Evolutionary conservation across 2,797 vertebrate species (phyloP).

Genomic region (Aselliscus stoliczkanus): DNA sequence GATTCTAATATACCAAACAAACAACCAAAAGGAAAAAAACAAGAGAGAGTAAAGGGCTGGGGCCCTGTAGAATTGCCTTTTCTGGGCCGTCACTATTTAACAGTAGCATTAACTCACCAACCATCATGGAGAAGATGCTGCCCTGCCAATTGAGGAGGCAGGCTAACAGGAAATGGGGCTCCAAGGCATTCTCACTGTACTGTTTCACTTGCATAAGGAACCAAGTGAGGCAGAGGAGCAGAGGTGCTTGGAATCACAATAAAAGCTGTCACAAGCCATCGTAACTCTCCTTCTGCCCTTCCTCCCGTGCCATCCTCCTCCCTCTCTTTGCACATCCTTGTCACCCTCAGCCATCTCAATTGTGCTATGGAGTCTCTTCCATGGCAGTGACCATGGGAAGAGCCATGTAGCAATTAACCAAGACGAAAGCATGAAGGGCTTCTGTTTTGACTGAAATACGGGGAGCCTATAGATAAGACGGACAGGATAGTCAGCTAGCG

Average conservation of each 20-base stretch:
- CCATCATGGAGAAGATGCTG: not conserved
- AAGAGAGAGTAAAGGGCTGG: not conserved
- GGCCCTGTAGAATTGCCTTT: not conserved
- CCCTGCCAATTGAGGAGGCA: not conserved
- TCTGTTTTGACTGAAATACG: not conserved
- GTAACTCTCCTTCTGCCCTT: not conserved
- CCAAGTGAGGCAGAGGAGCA: conserved; percentile 24
- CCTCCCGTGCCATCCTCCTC: not conserved
- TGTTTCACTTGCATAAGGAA: conserved; percentile 34
- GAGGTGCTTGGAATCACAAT: not conserved
- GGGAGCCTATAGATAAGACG: not conserved
- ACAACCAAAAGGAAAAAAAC: not conserved
- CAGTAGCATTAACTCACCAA: conserved; percentile 15
- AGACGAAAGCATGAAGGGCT: not conserved
- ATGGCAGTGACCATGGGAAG: not conserved
- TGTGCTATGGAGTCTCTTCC: not conserved
- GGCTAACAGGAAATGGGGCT: not conserved
- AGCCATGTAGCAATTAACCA: not conserved
- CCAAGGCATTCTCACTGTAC: not conserved
- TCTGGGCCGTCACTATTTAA: not conserved
- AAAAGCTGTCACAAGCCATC: not conserved
- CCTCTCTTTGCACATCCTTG: not conserved
- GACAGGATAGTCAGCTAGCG: not conserved
- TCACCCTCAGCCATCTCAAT: not conserved
- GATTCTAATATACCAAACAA: not conserved